Percentiles rank a stretch among this genome's conserved stretches.
These are phyloP conservation scores for Colletes collaris DNA, from an alignment of 2,888 invertebrate genomes.

Conservation along the genomic window DNA sequence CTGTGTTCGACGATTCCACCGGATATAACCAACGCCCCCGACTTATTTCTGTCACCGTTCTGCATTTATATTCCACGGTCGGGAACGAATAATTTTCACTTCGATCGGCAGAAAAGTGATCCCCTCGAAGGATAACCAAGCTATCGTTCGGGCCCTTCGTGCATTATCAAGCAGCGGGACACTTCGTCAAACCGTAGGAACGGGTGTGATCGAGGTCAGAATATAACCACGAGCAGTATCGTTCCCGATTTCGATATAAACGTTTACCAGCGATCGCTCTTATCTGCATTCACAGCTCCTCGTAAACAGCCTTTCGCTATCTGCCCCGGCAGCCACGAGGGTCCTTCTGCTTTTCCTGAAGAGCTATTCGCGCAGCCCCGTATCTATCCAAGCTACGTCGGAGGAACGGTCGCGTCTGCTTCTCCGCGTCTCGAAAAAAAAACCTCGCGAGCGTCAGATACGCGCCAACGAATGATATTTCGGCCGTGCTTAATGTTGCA, in stretches of 20 bases:
- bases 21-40: too few relatives aligned
- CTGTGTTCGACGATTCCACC: too few relatives aligned
- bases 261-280: constrained; percentile 32
- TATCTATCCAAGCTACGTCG: constrained; percentile 35
- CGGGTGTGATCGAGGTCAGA: not conserved
- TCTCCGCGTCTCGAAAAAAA: constrained; percentile 3
- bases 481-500: constrained; percentile 63
- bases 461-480: constrained; percentile 40
- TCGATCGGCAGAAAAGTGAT: too few relatives aligned
- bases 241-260: constrained; percentile 35
- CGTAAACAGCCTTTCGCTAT: constrained; percentile 43
- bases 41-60: too few relatives aligned
- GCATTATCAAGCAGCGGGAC: constrained; percentile 7
- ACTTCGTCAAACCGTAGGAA: too few relatives aligned
- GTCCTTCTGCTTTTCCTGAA: constrained; percentile 31
- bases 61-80: too few relatives aligned
- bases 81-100: too few relatives aligned
- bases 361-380: not conserved
- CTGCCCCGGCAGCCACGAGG: not conserved
- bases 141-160: not conserved
- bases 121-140: not conserved
- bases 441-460: constrained; percentile 15
- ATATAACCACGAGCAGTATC: constrained; percentile 17
- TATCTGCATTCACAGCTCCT: constrained; percentile 37
- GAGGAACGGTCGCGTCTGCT: constrained; percentile 31